Evolutionary conservation across 2,113 vertebrate genomes (phyloP).

Genomic region (Gobio gobio): DNA sequence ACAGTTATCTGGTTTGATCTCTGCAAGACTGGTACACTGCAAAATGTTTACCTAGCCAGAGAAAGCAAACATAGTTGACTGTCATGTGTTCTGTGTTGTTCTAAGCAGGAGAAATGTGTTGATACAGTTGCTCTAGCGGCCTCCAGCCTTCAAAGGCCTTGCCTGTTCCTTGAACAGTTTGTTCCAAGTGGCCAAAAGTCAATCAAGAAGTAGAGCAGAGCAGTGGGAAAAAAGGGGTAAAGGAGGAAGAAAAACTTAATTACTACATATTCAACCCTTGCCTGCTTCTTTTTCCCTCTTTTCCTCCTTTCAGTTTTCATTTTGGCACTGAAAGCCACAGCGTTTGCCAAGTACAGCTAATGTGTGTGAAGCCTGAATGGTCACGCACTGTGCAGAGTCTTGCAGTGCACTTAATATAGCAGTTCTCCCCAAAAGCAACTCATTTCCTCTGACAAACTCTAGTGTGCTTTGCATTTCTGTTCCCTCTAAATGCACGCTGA

Average conservation of each 20-base stretch:
- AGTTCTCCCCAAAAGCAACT: conserved; percentile 15
- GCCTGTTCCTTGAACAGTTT: conserved; percentile 38
- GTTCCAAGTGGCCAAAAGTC: conserved; percentile 40
- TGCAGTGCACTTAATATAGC: conserved; percentile 46
- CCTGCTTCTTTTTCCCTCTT: conserved; percentile 26
- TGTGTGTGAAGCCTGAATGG: conserved; percentile 45
- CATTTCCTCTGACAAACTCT: conserved; percentile 32
- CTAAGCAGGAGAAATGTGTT: conserved; percentile 31
- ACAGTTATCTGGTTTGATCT: conserved; percentile 31
- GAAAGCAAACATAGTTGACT: conserved; percentile 17
- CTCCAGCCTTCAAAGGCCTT: conserved; percentile 27
- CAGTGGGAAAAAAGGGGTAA: conserved; percentile 25
- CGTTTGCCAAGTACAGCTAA: conserved; percentile 45
- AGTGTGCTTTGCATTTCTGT: conserved; percentile 6
- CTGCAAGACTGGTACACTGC: conserved; percentile 1
- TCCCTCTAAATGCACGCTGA: conserved; percentile 5
- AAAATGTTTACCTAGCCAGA: conserved; percentile 12
- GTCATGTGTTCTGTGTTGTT: conserved; percentile 26
- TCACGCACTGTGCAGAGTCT: conserved; percentile 34
- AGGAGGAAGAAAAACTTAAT: conserved; percentile 18
- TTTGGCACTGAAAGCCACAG: conserved; percentile 8
- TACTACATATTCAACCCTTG: conserved; percentile 17
- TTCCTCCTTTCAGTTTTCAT: conserved; percentile 30
- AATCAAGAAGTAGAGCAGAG: conserved; percentile 8
- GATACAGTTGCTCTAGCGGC: conserved; percentile 32